Evolutionary conservation across 2,113 vertebrate species (phyloP).

Genomic region (Dipodomys stephensi): DNA sequence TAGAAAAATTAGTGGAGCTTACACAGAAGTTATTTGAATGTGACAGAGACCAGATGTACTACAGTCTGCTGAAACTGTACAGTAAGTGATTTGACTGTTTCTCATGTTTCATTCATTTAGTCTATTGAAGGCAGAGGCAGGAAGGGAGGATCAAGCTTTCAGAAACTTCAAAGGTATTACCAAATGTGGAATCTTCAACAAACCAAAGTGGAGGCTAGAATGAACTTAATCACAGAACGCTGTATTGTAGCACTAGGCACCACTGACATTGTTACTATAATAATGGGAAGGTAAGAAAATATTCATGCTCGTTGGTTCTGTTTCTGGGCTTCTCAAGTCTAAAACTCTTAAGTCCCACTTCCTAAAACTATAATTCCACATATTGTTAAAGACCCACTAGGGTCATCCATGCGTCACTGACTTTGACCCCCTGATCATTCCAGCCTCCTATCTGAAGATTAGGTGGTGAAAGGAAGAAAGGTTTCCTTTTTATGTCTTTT

Average conservation of each 20-base stretch:
- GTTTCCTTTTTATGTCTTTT: neutral
- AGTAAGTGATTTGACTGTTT: conserved; percentile 87
- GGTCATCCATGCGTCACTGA: neutral
- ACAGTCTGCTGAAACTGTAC: conserved; percentile 89
- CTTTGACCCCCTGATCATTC: neutral
- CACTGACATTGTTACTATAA: neutral
- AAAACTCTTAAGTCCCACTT: neutral
- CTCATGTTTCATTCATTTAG: neutral
- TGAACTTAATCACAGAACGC: neutral
- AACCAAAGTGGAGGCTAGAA: neutral
- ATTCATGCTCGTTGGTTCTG: neutral
- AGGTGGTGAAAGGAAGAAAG: neutral
- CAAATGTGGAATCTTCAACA: neutral
- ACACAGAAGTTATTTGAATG: conserved; percentile 95
- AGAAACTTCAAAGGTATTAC: neutral
- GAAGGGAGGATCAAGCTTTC: neutral
- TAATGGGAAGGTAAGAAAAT: neutral
- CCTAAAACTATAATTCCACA: too few species aligned
- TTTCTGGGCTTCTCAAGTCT: neutral
- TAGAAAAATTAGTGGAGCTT: conserved; percentile 94
- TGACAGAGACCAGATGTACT: conserved; percentile 96
- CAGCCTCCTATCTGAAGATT: neutral
- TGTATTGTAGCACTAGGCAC: neutral
- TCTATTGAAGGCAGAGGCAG: neutral
- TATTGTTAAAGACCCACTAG: neutral